Percentiles rank a stretch among this genome's conserved stretches.
Conservation (phyloP, 30 jellyfish, hydroid and myxozoan genomes). For the Nemopilema nomurai region DNA sequence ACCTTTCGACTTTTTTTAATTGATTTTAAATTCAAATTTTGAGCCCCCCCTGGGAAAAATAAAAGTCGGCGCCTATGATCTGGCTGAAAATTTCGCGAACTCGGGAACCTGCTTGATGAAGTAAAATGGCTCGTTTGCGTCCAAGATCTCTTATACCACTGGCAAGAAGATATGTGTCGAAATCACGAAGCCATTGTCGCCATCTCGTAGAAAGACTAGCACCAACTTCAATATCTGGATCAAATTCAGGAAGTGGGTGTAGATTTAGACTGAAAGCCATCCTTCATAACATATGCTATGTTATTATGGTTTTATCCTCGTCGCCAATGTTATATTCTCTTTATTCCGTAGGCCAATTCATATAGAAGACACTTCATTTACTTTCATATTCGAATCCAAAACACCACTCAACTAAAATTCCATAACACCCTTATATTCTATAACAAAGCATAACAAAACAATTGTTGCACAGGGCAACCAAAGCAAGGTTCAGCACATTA, state of each 20-base stretch:
- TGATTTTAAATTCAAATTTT: too few species aligned
- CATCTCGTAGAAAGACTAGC: constrained; percentile 46
- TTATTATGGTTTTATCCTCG: too few species aligned
- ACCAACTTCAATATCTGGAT: constrained; percentile 43
- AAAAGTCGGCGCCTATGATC: too few species aligned
- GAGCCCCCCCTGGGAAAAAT: too few species aligned
- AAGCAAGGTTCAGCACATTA: too few species aligned
- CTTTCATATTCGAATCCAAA: too few species aligned
- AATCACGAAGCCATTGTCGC: constrained; percentile 23
- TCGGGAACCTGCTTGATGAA: constrained; percentile 36
- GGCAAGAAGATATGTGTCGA: constrained; percentile 30
- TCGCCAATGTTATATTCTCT: neutral
- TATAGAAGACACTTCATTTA: neutral
- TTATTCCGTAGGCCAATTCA: neutral
- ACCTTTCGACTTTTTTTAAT: too few species aligned
- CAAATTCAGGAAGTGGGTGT: constrained; percentile 40
- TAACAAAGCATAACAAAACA: neutral
- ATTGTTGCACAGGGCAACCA: neutral
- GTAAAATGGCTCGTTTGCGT: constrained; percentile 24
- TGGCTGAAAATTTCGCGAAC: constrained; percentile 45
- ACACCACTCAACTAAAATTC: too few species aligned
- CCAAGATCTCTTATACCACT: constrained; percentile 1
- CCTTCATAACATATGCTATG: neutral
- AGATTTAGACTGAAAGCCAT: constrained; percentile 12
- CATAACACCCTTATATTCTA: neutral